phyloP scores from a whole-genome alignment of 2,888 invertebrate species.

The Phengaris arion region DNA sequence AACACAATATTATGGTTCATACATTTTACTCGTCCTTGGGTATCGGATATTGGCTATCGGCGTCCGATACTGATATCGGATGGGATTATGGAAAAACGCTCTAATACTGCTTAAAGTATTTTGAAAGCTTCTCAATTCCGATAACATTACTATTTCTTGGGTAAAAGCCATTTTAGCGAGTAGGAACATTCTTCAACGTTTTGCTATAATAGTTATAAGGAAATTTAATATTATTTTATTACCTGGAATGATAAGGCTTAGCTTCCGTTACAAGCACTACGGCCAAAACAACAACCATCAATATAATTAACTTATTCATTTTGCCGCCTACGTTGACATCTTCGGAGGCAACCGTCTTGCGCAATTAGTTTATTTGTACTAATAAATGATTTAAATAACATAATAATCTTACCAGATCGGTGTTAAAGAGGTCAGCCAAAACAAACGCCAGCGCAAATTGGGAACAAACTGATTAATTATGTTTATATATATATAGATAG shows the following conservation, averaged over 20 bases:
- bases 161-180: too few relatives aligned
- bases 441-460: not conserved
- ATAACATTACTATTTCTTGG: too few relatives aligned
- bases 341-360: not conserved
- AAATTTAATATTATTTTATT: not conserved
- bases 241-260: slow-evolving; percentile 25
- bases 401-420: slow-evolving; percentile 2
- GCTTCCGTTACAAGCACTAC: not conserved
- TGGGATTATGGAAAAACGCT: too few relatives aligned
- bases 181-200: too few relatives aligned
- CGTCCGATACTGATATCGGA: too few relatives aligned
- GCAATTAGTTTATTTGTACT: slow-evolving; percentile 9
- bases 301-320: slow-evolving; percentile 20
- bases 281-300: not conserved
- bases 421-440: slow-evolving; percentile 4
- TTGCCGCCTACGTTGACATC: not conserved
- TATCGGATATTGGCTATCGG: too few relatives aligned
- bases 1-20: too few relatives aligned
- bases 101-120: too few relatives aligned
- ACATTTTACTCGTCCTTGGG: too few relatives aligned
- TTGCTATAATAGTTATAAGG: too few relatives aligned
- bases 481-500: not conserved
- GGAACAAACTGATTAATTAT: slow-evolving; percentile 13
- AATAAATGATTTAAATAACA: slow-evolving; percentile 13
- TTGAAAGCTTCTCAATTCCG: too few relatives aligned